Evolutionary conservation across 1,140 invertebrate genomes (phyloP).

Genomic region (Daktulosphaira vitifoliae): DNA sequence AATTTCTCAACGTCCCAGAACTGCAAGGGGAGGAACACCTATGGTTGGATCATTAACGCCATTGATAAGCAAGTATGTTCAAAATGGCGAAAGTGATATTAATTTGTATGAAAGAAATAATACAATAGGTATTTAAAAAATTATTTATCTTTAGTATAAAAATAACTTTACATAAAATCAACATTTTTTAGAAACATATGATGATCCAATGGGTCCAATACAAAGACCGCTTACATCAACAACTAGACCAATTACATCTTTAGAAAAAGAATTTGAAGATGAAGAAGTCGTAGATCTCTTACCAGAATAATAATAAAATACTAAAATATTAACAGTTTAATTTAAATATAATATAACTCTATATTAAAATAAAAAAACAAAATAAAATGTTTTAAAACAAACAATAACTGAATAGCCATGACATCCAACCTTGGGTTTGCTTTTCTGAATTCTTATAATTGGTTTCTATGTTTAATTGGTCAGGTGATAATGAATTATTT

Average conservation of each 20-base stretch:
- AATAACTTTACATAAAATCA: not conserved
- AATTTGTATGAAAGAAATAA: constrained; percentile 1
- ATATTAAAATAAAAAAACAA: too few species aligned
- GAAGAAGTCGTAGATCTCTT: constrained; percentile 74
- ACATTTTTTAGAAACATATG: constrained; percentile 45
- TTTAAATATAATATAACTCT: too few species aligned
- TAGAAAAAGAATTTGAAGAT: constrained; percentile 70
- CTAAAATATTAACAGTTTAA: too few species aligned
- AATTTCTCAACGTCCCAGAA: constrained; percentile 7
- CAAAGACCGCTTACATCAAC: constrained; percentile 67
- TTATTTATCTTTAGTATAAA: not conserved
- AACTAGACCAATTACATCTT: constrained; percentile 45
- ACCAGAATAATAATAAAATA: constrained; percentile 18
- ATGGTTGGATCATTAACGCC: not conserved
- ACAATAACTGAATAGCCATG: constrained; percentile 24
- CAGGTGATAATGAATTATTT: not conserved
- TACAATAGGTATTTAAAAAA: constrained; percentile 4
- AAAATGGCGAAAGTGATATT: constrained; percentile 22
- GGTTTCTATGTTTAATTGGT: constrained; percentile 3
- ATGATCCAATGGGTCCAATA: constrained; percentile 67
- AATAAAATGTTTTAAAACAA: constrained; percentile 11
- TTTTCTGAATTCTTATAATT: constrained; percentile 7
- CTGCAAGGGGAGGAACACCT: constrained; percentile 14
- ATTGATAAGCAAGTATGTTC: constrained; percentile 11
- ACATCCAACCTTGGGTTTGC: constrained; percentile 24